phyloP scores from a whole-genome alignment of 2,113 vertebrate genomes.

The Nyctibius bracteatus region DNA sequence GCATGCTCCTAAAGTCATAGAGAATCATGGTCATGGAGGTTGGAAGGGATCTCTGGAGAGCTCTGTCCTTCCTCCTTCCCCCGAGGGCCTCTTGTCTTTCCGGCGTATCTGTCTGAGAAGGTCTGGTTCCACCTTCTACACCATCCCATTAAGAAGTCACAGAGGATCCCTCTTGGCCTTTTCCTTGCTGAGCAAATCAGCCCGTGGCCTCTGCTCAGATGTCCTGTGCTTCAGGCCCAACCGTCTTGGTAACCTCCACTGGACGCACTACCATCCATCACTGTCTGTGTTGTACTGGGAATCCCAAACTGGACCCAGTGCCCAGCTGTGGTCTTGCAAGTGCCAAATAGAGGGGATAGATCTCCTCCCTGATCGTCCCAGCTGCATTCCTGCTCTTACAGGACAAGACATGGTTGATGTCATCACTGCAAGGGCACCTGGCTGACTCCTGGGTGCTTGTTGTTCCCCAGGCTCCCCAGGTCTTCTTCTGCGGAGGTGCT shows the following conservation, averaged over 20 bases:
- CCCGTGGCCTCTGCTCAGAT: neutral
- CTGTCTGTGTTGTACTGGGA: neutral
- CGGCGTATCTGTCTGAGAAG: neutral
- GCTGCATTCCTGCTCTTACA: neutral
- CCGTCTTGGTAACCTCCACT: neutral
- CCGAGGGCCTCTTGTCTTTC: neutral
- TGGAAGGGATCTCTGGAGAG: neutral
- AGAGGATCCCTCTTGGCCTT: neutral
- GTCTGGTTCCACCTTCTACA: neutral
- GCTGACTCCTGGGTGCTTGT: neutral
- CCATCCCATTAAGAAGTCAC: neutral
- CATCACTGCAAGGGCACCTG: neutral
- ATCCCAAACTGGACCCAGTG: neutral
- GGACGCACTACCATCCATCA: rapidly evolving
- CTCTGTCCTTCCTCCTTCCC: neutral
- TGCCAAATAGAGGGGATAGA: neutral
- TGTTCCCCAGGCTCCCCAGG: neutral
- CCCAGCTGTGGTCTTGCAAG: neutral
- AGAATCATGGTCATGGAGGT: rapidly evolving
- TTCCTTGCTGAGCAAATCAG: neutral
- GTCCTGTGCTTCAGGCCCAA: neutral
- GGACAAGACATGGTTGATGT: neutral
- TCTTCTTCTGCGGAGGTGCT: neutral
- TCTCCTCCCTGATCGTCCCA: neutral
- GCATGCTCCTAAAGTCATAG: rapidly evolving